These are phyloP conservation scores for Ceriagrion tenellum DNA, from an alignment of 2,888 invertebrate species.

Conservation along the genomic window DNA sequence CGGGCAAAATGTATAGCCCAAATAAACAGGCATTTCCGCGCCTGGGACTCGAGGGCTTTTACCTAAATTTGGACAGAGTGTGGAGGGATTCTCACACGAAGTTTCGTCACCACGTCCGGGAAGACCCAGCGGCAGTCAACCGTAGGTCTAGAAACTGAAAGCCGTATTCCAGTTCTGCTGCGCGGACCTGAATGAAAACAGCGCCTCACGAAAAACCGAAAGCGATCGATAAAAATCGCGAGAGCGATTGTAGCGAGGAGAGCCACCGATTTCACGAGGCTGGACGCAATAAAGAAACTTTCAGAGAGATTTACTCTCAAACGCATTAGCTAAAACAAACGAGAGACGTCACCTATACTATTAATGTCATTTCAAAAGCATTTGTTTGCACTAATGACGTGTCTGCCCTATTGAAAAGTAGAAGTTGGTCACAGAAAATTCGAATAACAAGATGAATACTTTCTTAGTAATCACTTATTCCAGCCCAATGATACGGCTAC, in stretches of 20 bases:
- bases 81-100: neutral
- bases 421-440: too few species aligned
- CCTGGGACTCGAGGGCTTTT: neutral
- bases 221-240: neutral
- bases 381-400: too few species aligned
- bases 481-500: too few species aligned
- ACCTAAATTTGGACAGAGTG: neutral
- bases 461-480: too few species aligned
- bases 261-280: constrained; percentile 11
- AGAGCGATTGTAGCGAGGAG: neutral
- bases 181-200: neutral
- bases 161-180: neutral
- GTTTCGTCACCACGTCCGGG: neutral
- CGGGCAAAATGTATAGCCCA: too few species aligned
- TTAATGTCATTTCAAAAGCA: too few species aligned
- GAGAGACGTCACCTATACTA: too few species aligned
- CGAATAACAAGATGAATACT: too few species aligned
- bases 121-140: neutral
- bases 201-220: neutral
- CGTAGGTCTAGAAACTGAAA: neutral
- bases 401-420: too few species aligned
- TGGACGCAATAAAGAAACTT: neutral
- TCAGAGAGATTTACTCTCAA: too few species aligned
- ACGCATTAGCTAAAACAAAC: too few species aligned
- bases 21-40: neutral